A percentile compares a stretch with the other conserved stretches of the same genome.
These are phyloP conservation scores for Gobio occitaniae DNA, from an alignment of 2,797 vertebrate genomes.

Conservation along the genomic window DNA sequence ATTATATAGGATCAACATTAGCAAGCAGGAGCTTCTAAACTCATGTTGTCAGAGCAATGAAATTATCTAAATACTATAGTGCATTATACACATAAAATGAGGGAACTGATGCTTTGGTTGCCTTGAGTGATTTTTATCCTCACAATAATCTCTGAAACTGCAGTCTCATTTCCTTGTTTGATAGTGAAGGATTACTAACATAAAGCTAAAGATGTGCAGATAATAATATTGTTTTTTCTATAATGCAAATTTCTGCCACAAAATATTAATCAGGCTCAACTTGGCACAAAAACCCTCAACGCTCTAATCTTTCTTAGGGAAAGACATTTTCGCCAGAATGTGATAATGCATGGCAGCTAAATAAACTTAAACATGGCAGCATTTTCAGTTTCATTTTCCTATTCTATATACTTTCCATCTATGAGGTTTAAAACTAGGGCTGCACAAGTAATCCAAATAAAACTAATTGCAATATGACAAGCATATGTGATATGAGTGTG, in stretches of 20 bases:
- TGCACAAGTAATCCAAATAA: neutral
- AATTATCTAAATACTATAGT: conserved; percentile 17
- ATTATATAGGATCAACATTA: neutral
- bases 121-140: conserved; percentile 31
- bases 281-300: neutral
- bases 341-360: neutral
- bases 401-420: neutral
- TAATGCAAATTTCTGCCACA: neutral
- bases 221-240: conserved; percentile 10
- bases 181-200: neutral
- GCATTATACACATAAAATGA: conserved; percentile 19
- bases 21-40: neutral
- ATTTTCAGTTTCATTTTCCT: neutral
- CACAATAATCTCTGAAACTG: conserved; percentile 21
- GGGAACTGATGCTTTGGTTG: conserved; percentile 5
- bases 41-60: conserved; percentile 8
- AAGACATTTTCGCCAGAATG: conserved; percentile 18
- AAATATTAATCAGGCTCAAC: conserved; percentile 24
- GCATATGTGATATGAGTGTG: no score
- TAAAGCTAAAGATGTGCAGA: neutral
- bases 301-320: conserved; percentile 8
- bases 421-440: neutral
- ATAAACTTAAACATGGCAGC: neutral
- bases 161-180: conserved; percentile 2
- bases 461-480: neutral